Evolutionary conservation across 2,113 vertebrate genomes (phyloP).

Genomic region (Megaleporinus macrocephalus): DNA sequence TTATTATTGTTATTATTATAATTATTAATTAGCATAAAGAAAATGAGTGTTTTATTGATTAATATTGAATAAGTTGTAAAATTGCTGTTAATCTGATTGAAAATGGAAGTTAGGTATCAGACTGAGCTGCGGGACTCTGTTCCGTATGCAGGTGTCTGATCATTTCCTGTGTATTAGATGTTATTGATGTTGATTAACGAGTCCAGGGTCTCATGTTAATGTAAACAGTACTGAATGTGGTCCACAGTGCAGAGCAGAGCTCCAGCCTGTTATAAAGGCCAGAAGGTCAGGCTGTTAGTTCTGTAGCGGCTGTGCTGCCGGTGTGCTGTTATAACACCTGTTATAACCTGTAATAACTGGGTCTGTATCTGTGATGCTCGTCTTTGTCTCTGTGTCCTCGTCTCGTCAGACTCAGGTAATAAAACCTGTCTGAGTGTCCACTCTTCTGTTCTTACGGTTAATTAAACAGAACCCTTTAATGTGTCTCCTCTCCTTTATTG

Average conservation of each 20-base stretch:
- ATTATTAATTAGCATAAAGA: too few relatives aligned
- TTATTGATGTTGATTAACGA: slow-evolving; percentile 9
- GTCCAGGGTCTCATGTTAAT: slow-evolving; percentile 4
- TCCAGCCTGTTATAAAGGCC: neutral
- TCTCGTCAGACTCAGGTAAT: neutral
- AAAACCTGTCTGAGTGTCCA: slow-evolving; percentile 1
- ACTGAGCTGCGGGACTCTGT: neutral
- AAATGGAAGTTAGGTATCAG: too few relatives aligned
- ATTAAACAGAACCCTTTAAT: neutral
- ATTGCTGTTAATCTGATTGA: too few relatives aligned
- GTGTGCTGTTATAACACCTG: neutral
- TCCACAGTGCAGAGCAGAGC: neutral
- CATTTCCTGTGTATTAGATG: neutral
- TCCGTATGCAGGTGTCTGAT: neutral
- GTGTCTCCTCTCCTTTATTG: too few relatives aligned
- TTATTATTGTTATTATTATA: too few relatives aligned
- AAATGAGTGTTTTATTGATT: too few relatives aligned
- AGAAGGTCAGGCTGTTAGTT: too few relatives aligned
- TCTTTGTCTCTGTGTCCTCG: slow-evolving; percentile 8
- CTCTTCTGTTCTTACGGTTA: slow-evolving; percentile 7
- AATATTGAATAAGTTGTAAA: too few relatives aligned
- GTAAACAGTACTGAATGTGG: neutral
- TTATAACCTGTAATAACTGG: neutral
- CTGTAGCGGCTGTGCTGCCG: too few relatives aligned
- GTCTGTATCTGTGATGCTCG: neutral